Conservation (phyloP, 2,797 vertebrate species). For the Dicrostonyx torquatus region DNA sequence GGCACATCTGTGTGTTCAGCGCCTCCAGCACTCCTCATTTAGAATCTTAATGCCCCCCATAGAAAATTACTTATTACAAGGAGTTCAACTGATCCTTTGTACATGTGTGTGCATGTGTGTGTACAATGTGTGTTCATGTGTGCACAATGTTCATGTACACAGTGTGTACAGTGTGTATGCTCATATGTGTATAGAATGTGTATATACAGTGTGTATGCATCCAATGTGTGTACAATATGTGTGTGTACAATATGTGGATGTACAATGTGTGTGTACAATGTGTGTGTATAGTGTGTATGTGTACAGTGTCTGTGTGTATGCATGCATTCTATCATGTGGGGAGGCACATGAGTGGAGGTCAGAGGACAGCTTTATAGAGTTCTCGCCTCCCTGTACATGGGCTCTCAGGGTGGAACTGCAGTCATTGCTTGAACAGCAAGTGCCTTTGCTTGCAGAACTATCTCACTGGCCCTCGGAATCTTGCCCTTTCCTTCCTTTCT, state of each 20-base stretch:
- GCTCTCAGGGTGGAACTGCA: background rate
- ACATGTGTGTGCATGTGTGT: background rate
- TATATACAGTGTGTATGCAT: background rate
- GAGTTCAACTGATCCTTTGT: background rate
- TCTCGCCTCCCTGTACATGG: background rate
- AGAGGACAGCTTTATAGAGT: background rate
- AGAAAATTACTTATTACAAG: slow-evolving; percentile 37
- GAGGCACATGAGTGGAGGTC: background rate
- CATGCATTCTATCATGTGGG: background rate
- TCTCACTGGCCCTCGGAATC: background rate
- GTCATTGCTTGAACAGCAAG: background rate
- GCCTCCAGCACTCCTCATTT: background rate
- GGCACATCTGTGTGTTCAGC: background rate
- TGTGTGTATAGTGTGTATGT: background rate
- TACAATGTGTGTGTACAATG: background rate
- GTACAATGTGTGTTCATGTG: background rate
- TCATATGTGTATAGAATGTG: background rate
- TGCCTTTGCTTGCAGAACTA: background rate
- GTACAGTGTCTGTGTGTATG: background rate
- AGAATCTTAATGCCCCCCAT: background rate
- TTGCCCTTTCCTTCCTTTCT: background rate
- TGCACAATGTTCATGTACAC: background rate
- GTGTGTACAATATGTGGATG: too few species aligned
- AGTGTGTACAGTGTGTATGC: background rate
- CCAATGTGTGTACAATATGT: background rate